Conservation (phyloP, 2,797 vertebrate genomes). For the Orestias chungarensis region DNA sequence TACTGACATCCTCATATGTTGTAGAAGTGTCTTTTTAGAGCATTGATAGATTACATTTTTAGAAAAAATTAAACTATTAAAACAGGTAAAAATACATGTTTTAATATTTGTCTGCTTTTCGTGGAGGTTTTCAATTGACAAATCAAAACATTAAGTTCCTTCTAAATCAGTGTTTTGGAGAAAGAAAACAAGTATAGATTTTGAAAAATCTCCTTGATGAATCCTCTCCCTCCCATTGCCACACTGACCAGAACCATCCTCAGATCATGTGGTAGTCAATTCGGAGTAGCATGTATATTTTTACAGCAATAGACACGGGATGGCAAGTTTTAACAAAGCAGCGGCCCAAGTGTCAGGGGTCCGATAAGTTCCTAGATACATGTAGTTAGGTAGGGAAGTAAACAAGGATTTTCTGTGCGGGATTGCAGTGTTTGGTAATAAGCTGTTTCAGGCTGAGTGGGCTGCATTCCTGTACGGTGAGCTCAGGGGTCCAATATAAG, state of each 20-base stretch:
- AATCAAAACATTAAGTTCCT: no score
- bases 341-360: constrained; percentile 45
- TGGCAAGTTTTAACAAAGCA: constrained; percentile 40
- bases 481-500: constrained; percentile 60
- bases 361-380: constrained; percentile 51
- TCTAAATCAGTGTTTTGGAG: no score
- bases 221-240: constrained; percentile 21
- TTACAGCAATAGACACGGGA: constrained; percentile 44
- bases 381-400: constrained; percentile 38
- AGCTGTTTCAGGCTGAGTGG: constrained; percentile 47
- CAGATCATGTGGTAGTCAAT: constrained; percentile 34
- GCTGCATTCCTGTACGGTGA: constrained; percentile 67
- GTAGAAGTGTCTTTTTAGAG: not conserved
- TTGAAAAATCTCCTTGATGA: constrained; percentile 40
- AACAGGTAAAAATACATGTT: no score
- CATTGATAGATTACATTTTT: not conserved
- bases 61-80: not conserved
- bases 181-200: no score
- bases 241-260: constrained; percentile 23
- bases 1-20: not conserved
- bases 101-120: no score
- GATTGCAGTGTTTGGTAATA: constrained; percentile 47
- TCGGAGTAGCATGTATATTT: constrained; percentile 44
- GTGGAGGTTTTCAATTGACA: no score
- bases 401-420: constrained; percentile 23